These are phyloP conservation scores for Oxystoma pomonae DNA, from an alignment of 2,888 invertebrate species.

Conservation along the genomic window DNA sequence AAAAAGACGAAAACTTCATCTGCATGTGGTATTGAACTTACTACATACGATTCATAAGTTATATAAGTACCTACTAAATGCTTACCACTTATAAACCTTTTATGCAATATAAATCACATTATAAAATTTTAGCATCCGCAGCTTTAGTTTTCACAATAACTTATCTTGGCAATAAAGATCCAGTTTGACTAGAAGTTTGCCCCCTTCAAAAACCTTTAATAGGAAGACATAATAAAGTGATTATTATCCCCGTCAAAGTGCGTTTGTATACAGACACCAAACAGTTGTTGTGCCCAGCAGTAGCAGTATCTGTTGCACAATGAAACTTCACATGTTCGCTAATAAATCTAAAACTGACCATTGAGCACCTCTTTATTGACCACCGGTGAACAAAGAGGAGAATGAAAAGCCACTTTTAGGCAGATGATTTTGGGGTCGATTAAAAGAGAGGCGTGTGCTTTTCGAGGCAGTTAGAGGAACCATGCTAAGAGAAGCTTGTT, in stretches of 20 bases:
- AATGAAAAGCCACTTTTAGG: background rate
- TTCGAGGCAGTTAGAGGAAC: background rate
- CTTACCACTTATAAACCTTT: no score
- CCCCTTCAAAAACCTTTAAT: background rate
- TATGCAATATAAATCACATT: no score
- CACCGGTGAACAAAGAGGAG: background rate
- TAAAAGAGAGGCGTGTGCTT: background rate
- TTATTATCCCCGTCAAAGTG: background rate
- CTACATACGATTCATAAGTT: no score
- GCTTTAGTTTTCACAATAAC: no score
- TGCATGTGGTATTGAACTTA: no score
- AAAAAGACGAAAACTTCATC: no score
- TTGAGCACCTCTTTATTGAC: background rate
- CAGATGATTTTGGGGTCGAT: background rate
- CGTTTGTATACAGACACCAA: background rate
- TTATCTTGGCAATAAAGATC: no score
- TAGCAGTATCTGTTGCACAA: background rate
- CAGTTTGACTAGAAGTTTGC: no score
- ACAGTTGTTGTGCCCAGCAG: background rate
- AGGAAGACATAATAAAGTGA: background rate
- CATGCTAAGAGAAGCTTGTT: background rate
- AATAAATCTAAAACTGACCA: background rate
- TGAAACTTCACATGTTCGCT: background rate
- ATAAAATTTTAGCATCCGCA: no score
- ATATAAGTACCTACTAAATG: no score